Percentiles rank a stretch among this genome's conserved stretches.
Conservation (phyloP, 2,797 vertebrate species). For the Ibycter americanus region DNA sequence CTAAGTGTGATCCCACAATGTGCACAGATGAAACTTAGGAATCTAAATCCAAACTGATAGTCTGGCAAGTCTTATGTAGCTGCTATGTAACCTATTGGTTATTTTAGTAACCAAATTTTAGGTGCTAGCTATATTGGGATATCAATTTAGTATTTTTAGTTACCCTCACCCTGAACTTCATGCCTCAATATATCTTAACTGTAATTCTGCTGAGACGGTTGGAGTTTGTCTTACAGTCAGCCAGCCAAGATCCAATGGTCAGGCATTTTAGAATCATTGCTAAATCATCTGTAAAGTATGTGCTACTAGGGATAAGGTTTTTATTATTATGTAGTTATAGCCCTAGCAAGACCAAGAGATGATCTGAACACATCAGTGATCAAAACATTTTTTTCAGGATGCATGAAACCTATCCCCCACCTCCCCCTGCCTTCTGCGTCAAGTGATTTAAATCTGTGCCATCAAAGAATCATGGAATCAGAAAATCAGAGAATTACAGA, state of each 20-base stretch:
- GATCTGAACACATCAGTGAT: background rate
- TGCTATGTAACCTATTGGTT: background rate
- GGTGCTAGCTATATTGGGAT: background rate
- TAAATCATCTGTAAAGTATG: background rate
- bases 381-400: background rate
- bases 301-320: background rate
- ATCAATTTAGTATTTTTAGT: background rate
- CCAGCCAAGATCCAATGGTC: background rate
- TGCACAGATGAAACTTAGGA: background rate
- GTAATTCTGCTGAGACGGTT: background rate
- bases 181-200: background rate
- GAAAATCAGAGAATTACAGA: background rate
- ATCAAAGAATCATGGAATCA: background rate
- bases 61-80: background rate
- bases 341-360: background rate
- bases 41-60: background rate
- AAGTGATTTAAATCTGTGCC: background rate
- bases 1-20: background rate
- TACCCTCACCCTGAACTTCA: background rate
- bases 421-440: background rate
- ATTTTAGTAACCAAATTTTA: background rate
- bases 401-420: background rate
- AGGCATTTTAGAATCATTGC: background rate
- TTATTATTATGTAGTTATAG: background rate
- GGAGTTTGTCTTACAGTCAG: background rate